Evolutionary conservation across 2,797 vertebrate genomes (phyloP), one percentile per base, ranked within the genome.

Genomic region (Apodemus agrarius): DNA sequence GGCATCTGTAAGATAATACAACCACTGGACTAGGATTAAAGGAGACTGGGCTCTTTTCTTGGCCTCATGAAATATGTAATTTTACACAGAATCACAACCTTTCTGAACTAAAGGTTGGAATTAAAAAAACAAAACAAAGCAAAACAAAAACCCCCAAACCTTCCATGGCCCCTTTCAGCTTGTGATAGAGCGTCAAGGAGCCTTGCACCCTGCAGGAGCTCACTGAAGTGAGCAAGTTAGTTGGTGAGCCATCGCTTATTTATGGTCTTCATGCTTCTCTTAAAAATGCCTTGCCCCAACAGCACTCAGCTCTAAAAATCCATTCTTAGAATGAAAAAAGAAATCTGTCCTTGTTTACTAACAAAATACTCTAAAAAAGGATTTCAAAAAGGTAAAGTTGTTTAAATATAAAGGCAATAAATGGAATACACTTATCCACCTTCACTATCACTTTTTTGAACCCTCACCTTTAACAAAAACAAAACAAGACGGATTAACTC

Each of bases 1-100:
- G 65, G 67, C 87, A 93, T 94, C 78, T 96, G 96, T 97, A 97
- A 97, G 91, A 97, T 92, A 97, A 96, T 81, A 96, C 91, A 96
- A 93, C 94, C 34, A 31, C 90, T 96, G 93, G 93, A 80, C 76
- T 63, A 54, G 76, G 94, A 96, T 97, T 97, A 98, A 97, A 98
- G 91, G 79, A 92, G 24, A 84, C 40, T 43, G 96, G 74, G 78
- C 86, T 95, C 91, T 97, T 95, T 95, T 93, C 96, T 79, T 97
- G 96, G 96, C 85, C 94, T 61, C 34, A 21, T 37, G 85, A 72
- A 96, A 80, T 96, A 95, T 97, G 88, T 97, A 96, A 98, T 98
- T 97, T 97, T 92, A 92, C 74, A 85, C 72, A 95, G 69, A 97
- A 93, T 93, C 89, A 96, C 89, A 69, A 74, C 90, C 76, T 93